Conservation (phyloP, 2,888 invertebrate species). For the Ophion ventricosus region DNA sequence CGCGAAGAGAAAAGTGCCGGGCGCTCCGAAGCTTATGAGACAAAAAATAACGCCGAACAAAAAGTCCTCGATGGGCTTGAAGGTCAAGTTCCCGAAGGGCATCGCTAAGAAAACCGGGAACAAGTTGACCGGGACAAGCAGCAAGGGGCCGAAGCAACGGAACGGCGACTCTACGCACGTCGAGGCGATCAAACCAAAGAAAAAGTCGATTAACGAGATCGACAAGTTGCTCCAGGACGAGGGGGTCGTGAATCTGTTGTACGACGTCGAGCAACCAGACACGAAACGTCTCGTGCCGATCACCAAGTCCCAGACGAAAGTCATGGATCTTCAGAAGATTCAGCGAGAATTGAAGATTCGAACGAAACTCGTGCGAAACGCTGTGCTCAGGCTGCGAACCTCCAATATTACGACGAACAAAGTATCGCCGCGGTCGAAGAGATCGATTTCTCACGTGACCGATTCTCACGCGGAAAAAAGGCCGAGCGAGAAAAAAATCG, state of each 20-base stretch:
- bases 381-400: constrained; percentile 84
- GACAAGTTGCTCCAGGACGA: constrained; percentile 92
- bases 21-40: constrained; percentile 36
- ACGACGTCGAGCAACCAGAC: constrained; percentile 87
- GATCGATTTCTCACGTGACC: constrained; percentile 75
- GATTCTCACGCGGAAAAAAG: constrained; percentile 69
- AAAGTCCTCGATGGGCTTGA: constrained; percentile 58
- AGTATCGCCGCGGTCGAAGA: constrained; percentile 84
- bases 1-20: constrained; percentile 60
- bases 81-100: constrained; percentile 50
- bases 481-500: constrained; percentile 56
- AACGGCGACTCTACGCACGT: constrained; percentile 58
- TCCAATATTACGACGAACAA: constrained; percentile 84
- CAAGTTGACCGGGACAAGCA: background rate
- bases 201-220: constrained; percentile 88
- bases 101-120: constrained; percentile 33
- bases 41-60: constrained; percentile 69
- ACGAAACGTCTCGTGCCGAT: constrained; percentile 80
- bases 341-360: constrained; percentile 82
- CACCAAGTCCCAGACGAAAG: constrained; percentile 80
- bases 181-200: constrained; percentile 77
- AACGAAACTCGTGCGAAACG: constrained; percentile 87
- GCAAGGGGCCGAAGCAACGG: constrained; percentile 63
- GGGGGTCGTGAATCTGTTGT: constrained; percentile 93
- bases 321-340: constrained; percentile 81